Conservation (phyloP, 2,113 vertebrate species). For the Seriola aureovittata region DNA sequence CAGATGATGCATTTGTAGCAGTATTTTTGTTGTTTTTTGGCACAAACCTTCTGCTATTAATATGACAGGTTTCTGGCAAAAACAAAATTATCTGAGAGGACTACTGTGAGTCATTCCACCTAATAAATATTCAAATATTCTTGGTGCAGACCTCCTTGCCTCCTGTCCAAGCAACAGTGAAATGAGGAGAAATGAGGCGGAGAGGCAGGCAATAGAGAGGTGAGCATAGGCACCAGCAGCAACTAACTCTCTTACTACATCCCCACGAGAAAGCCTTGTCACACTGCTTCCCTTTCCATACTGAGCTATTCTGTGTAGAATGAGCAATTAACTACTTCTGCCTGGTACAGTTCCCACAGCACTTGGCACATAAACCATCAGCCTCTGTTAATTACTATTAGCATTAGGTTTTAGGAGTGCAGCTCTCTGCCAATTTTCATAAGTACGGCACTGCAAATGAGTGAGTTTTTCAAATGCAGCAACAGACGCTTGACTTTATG, state of each 20-base stretch:
- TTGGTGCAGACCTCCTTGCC: background rate
- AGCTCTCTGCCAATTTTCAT: slow-evolving; percentile 43
- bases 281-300: slow-evolving; percentile 48
- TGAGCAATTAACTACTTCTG: slow-evolving; percentile 69
- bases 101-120: background rate
- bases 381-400: slow-evolving; percentile 73
- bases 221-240: background rate
- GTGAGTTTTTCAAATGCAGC: background rate
- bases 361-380: slow-evolving; percentile 77
- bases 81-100: background rate
- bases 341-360: slow-evolving; percentile 71
- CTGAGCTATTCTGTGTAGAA: slow-evolving; percentile 60
- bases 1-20: background rate
- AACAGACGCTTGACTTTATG: background rate
- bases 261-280: slow-evolving; percentile 45
- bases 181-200: background rate
- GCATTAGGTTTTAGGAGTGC: slow-evolving; percentile 35
- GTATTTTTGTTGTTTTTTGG: background rate
- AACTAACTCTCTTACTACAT: slow-evolving; percentile 34
- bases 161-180: slow-evolving; percentile 8
- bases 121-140: slow-evolving; percentile 1
- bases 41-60: background rate
- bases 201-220: background rate
- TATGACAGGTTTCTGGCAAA: slow-evolving; percentile 9
- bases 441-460: slow-evolving; percentile 9